Evolutionary conservation across 2,113 vertebrate species (phyloP), one percentile per base, ranked within the genome.

Genomic region (Sander lucioperca): DNA sequence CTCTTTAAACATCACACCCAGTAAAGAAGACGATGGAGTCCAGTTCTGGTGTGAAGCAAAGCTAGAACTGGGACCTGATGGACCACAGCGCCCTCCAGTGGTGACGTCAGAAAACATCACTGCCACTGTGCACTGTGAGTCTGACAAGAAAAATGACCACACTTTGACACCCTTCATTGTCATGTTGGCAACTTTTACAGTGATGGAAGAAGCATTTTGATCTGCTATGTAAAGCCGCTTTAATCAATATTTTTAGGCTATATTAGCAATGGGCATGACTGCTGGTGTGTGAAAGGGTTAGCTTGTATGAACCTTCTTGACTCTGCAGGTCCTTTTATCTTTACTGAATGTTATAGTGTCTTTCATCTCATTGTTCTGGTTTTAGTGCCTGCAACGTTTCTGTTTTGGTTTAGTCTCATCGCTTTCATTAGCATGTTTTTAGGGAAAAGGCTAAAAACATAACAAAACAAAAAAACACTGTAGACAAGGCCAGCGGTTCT

Each of bases 71-170:
- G 65, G 77, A 80, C 8, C 71, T 62, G 73, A 65, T 5, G 88
- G 82, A 59, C 83, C 73, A 19, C 65, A 79, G 50, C 14, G 0
- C 1, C 74, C 58, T 50, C 84, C 57, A 45, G 53, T 80, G 72
- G 58, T 63, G 53, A 27, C 0, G 2, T 93, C 94, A 15, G 0
- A 61, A 7, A 50, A 0, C 0, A 1, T 92, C 80, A 76, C 0
- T 0, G 1, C 65, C 6, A 27, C 2, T 0, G 84, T 93, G 6
- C 0, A 56, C 76, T 93, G 93, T 94, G 73, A 91, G 90, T 94
- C 21, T 45, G 23, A 68, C 1, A 12, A 36, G 18, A 36, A 5
- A 11, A 12, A 62, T 11, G 10, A 43, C 3, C 39, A 48, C 64
- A 48, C 14, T n/a, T 18, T 10, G 3, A 11, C 59, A 21, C 25